Evolutionary conservation across 23 tunicate species (phyloP), one percentile per base, ranked within the genome.

Genomic region (Botrylloides violaceus): DNA sequence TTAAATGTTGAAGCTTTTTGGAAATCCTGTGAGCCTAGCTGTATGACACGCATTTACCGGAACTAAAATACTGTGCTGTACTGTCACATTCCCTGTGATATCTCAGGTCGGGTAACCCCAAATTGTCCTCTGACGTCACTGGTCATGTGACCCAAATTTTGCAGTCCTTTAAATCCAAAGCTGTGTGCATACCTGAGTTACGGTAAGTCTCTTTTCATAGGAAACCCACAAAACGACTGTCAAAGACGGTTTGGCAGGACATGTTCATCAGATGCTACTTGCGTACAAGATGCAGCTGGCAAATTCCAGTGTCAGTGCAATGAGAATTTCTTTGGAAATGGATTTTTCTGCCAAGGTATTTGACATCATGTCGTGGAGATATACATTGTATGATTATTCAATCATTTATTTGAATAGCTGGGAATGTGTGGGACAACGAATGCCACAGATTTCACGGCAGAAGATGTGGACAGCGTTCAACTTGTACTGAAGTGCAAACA

Each of bases 261-360:
- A 23, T 68, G 74, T 43, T 43, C 36, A 25, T 23, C 0, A 38
- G 30, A 68, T 37, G 74, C 74, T 22, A 4, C 24, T 56, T 68
- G 74, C 57, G 60, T 36, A 9, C 23, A 9, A 20, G 74, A 56
- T 20, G 74, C 43, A 23, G 74, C 23, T 2, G 56, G 73, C 23
- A 4, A 39, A 22, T 68, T 33, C 27, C 57, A 68, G 36, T 68
- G 73, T 29, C 24, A 27, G 3, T 68, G 73, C 27, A 68, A 29
- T 3, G 12, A 26, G 24, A 53, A 53, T 22, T 33, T 3, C 26
- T 36, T 34, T 30, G 73, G 73, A 68, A 39, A 68, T 68, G 73
- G 73, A 68, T 68, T 68, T 20, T 37, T 6, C 39, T 68, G 73
- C 73, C 15, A 26, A 34, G 39, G 73, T 68, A 68, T 38, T 21